These are phyloP conservation scores for Atopsyche davidsoni DNA, from an alignment of 1,140 invertebrate species.

Conservation along the genomic window DNA sequence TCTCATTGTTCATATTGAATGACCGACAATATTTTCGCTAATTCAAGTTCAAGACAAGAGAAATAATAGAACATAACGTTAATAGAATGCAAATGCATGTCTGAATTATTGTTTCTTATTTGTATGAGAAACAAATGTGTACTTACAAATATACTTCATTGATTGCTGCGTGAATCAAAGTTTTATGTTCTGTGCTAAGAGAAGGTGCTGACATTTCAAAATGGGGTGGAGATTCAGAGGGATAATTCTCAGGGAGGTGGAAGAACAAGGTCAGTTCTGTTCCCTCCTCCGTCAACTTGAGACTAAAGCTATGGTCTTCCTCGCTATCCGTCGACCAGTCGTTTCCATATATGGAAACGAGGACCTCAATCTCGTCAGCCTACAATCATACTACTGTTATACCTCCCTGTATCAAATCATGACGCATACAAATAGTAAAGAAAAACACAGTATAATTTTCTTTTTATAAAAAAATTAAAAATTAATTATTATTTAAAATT, in stretches of 20 bases:
- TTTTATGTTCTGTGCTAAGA: conserved; percentile 54
- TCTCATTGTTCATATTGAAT: conserved; percentile 3
- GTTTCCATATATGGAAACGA: conserved; percentile 67
- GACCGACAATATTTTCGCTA: not conserved
- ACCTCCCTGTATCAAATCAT: not conserved
- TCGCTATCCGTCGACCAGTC: conserved; percentile 62
- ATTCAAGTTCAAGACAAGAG: too few species aligned
- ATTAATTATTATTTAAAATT: not conserved
- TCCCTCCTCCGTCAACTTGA: conserved; percentile 47
- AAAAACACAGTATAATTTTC: not conserved
- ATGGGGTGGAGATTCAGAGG: conserved; percentile 55
- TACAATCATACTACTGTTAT: conserved; percentile 32
- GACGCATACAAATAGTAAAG: too few species aligned
- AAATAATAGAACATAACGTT: conserved; percentile 13
- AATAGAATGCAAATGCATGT: conserved; percentile 22
- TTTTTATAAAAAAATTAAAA: not conserved
- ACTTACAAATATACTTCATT: conserved; percentile 65
- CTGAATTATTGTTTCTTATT: conserved; percentile 15
- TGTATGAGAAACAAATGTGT: conserved; percentile 28
- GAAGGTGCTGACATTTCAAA: conserved; percentile 70
- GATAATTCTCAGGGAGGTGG: conserved; percentile 59
- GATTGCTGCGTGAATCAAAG: conserved; percentile 49
- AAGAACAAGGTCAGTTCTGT: conserved; percentile 52
- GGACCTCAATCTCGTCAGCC: conserved; percentile 68
- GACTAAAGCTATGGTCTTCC: conserved; percentile 49